A percentile compares a stretch with the other conserved stretches of the same genome.
Conservation (phyloP, 2,113 vertebrate species). For the Erythrolamprus reginae region DNA sequence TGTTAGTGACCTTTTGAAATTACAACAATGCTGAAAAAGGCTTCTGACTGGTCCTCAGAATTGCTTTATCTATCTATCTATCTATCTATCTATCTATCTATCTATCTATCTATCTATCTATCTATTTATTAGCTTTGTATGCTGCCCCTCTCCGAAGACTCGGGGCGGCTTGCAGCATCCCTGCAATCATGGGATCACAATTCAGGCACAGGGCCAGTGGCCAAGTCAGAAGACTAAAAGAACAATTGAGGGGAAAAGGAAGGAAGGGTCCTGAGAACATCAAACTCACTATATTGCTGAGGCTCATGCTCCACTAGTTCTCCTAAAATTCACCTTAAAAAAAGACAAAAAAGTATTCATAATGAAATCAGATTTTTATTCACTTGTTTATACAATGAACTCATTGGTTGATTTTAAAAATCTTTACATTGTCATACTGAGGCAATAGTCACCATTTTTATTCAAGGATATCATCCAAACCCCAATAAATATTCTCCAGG, state of each 20-base stretch:
- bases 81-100: no score
- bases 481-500: background rate
- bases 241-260: background rate
- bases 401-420: background rate
- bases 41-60: background rate
- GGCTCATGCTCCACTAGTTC: background rate
- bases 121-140: no score
- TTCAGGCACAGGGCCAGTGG: background rate
- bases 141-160: no score
- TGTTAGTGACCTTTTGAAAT: background rate
- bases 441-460: background rate
- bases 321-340: background rate
- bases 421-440: background rate
- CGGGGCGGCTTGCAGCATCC: background rate
- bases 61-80: no score
- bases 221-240: background rate
- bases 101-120: no score
- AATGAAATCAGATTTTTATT: background rate
- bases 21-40: background rate
- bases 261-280: background rate
- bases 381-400: background rate
- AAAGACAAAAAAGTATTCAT: background rate
- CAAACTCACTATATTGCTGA: background rate
- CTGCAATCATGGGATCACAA: background rate
- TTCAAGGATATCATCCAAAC: background rate